phyloP scores from a whole-genome alignment of 2,113 vertebrate species.

The Mus musculus region DNA sequence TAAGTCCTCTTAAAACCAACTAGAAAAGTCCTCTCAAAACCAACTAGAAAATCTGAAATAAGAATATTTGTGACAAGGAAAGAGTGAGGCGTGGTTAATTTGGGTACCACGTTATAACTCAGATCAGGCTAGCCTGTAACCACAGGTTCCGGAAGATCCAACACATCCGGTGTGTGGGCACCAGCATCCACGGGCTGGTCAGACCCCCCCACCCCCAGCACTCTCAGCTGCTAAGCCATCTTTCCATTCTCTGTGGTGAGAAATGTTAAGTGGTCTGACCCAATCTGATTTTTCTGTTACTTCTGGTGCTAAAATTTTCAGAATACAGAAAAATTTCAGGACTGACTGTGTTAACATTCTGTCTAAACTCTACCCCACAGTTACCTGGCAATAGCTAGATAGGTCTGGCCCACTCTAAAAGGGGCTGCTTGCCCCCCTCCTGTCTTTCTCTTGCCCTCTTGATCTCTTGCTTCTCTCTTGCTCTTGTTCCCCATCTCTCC shows the following conservation, averaged over 20 bases:
- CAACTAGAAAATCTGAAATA: background rate
- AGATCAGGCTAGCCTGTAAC: background rate
- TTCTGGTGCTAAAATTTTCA: constrained; percentile 30
- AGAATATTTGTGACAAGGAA: background rate
- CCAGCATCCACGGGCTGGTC: background rate
- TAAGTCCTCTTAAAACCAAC: background rate
- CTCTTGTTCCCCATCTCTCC: too few species aligned
- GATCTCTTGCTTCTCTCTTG: too few species aligned
- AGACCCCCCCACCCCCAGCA: too few species aligned
- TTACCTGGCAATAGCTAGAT: too few species aligned
- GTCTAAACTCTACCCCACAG: too few species aligned
- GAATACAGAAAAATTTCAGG: constrained; percentile 36
- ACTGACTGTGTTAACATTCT: background rate
- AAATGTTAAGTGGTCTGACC: background rate
- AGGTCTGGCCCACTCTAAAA: too few species aligned
- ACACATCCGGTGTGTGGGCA: too few species aligned
- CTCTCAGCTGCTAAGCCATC: background rate
- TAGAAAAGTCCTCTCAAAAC: background rate
- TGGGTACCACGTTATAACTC: background rate
- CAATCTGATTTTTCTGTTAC: background rate
- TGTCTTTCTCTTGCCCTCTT: too few species aligned
- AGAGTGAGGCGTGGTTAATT: background rate
- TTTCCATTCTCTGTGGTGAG: background rate
- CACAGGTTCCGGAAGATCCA: background rate
- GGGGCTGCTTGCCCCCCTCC: too few species aligned